phyloP scores from a whole-genome alignment of 2,113 vertebrate species.

The Balaeniceps rex region DNA sequence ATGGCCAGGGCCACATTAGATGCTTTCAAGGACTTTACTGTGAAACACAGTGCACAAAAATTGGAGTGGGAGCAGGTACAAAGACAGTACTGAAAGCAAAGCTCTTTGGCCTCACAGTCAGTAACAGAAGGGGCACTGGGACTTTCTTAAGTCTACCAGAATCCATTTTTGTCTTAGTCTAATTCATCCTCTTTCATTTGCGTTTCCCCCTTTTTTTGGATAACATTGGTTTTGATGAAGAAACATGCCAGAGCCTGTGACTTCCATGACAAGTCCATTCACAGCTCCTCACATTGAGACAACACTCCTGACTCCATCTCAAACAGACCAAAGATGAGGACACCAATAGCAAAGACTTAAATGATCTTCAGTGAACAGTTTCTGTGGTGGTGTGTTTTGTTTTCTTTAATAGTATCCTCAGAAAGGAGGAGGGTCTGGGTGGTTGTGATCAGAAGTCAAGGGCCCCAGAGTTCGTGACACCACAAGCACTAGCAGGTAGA shows the following conservation, averaged over 20 bases:
- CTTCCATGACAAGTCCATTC: not conserved
- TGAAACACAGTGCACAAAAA: not conserved
- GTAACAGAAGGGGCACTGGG: not conserved
- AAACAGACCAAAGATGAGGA: not conserved
- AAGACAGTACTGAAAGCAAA: not conserved
- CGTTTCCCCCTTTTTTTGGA: not conserved
- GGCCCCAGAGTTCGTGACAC: not conserved
- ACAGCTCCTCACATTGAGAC: not conserved
- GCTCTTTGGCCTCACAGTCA: not conserved
- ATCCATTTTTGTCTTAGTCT: not conserved
- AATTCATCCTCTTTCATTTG: not conserved
- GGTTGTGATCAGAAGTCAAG: not conserved
- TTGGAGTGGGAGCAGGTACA: not conserved
- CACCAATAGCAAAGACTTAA: not conserved
- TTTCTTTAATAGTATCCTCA: not conserved
- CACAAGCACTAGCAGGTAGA: not conserved
- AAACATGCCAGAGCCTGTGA: not conserved
- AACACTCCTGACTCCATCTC: not conserved
- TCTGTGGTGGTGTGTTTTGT: not conserved
- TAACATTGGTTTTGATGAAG: not conserved
- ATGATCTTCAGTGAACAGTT: not conserved
- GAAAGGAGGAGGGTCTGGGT: not conserved
- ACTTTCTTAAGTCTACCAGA: not conserved
- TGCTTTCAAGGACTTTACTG: not conserved
- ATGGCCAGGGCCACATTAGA: not conserved